These are phyloP conservation scores for Hartigia nigra DNA, from an alignment of 2,888 invertebrate genomes.

Conservation along the genomic window DNA sequence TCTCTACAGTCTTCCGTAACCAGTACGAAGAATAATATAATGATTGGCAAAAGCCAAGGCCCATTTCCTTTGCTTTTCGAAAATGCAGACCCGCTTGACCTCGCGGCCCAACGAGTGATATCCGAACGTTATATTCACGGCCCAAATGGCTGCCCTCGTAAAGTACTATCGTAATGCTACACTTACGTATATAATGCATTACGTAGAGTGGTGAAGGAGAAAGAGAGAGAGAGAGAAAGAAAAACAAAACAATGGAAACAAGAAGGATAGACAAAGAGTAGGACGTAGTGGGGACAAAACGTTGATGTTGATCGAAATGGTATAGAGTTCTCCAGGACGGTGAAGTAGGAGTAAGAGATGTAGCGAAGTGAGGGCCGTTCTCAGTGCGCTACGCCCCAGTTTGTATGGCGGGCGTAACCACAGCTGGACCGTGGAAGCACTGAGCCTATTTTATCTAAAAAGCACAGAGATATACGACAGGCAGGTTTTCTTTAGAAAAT, in stretches of 20 bases:
- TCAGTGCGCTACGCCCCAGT: slow-evolving; percentile 41
- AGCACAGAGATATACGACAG: slow-evolving; percentile 10
- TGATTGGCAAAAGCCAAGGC: background rate
- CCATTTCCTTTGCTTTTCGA: background rate
- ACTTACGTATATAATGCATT: background rate
- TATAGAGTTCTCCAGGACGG: background rate
- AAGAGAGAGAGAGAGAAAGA: background rate
- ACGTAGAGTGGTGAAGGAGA: background rate
- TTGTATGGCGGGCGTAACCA: slow-evolving; percentile 35
- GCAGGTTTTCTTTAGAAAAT: background rate
- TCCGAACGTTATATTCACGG: background rate
- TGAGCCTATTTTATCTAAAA: slow-evolving; percentile 33
- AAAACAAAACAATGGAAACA: background rate
- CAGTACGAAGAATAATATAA: background rate
- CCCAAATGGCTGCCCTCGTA: slow-evolving; percentile 12
- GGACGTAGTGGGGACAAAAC: background rate
- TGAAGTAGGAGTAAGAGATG: background rate
- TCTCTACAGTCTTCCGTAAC: background rate
- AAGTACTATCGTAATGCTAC: slow-evolving; percentile 5
- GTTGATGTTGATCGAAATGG: background rate
- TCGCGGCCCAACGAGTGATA: background rate
- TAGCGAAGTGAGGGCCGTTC: slow-evolving; percentile 6
- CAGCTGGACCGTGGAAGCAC: slow-evolving; percentile 35
- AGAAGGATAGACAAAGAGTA: background rate
- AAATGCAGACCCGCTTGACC: background rate